Conservation (phyloP, 2,888 invertebrate species). For the Athalia cordata region DNA sequence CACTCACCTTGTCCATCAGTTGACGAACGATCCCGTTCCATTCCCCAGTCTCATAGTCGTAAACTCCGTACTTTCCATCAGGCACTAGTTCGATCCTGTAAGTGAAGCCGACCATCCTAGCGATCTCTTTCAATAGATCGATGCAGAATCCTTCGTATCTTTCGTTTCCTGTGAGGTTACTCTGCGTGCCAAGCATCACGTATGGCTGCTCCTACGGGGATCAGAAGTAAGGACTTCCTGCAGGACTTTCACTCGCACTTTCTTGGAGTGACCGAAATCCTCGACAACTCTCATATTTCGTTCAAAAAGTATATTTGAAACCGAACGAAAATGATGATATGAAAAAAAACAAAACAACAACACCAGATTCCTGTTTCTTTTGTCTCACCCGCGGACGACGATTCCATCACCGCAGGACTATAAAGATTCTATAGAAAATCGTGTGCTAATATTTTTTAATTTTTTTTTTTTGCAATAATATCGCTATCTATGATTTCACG, state of each 20-base stretch:
- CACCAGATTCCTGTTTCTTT: too few species aligned
- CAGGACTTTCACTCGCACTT: not conserved
- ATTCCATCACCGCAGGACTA: too few species aligned
- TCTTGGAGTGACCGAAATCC: too few species aligned
- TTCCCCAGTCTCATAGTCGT: conserved; percentile 83
- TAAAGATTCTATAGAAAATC: too few species aligned
- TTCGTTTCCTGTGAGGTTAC: conserved; percentile 78
- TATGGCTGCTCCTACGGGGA: conserved; percentile 76
- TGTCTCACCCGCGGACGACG: too few species aligned
- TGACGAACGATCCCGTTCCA: conserved; percentile 84
- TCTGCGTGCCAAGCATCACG: conserved; percentile 75
- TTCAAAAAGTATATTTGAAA: too few species aligned
- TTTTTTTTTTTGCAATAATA: too few species aligned
- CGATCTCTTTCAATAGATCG: conserved; percentile 80
- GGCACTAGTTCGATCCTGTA: conserved; percentile 80
- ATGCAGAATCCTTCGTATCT: conserved; percentile 85
- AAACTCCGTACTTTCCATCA: conserved; percentile 84
- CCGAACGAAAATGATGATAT: not conserved
- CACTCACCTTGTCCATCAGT: conserved; percentile 80
- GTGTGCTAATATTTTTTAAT: too few species aligned
- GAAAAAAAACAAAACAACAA: too few species aligned
- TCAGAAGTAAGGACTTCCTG: conserved; percentile 59
- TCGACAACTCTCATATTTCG: too few species aligned
- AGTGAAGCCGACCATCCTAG: conserved; percentile 80
- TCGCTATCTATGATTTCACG: too few species aligned